These are phyloP conservation scores for Otus scops DNA, from an alignment of 2,797 vertebrate species.

Conservation along the genomic window DNA sequence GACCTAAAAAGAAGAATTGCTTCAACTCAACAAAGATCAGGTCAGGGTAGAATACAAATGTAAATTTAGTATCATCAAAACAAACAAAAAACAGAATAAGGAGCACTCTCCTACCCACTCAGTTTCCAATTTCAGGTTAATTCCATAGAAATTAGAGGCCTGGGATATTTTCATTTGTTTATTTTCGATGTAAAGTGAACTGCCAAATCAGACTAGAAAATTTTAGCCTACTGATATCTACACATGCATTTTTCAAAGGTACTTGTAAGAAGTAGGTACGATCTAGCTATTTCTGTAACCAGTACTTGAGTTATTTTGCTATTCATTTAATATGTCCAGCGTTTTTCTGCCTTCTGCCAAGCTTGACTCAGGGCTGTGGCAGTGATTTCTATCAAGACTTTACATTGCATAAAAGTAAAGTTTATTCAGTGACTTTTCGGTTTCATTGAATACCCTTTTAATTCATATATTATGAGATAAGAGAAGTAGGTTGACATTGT, in stretches of 20 bases:
- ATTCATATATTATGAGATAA: neutral
- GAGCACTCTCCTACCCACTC: neutral
- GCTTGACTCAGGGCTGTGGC: neutral
- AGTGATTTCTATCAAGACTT: neutral
- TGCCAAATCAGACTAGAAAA: neutral
- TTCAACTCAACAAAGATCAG: slow-evolving; percentile 40
- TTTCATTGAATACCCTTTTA: neutral
- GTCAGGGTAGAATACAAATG: slow-evolving; percentile 44
- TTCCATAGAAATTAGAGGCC: neutral
- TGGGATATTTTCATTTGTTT: slow-evolving; percentile 18
- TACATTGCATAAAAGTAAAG: neutral
- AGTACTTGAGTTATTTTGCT: neutral
- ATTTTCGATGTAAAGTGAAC: slow-evolving; percentile 18
- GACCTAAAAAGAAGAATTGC: slow-evolving; percentile 57
- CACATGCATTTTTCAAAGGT: neutral
- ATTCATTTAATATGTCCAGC: neutral
- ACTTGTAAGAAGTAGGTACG: neutral
- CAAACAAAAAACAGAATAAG: slow-evolving; percentile 17
- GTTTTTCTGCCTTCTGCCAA: neutral
- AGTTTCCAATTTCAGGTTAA: slow-evolving; percentile 30
- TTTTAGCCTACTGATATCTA: neutral
- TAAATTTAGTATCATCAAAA: slow-evolving; percentile 38
- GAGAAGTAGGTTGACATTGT: neutral
- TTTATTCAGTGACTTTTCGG: neutral
- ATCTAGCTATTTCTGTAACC: neutral